phyloP scores from a whole-genome alignment of 2,797 vertebrate genomes.

The Scolopax bukidnonensis region DNA sequence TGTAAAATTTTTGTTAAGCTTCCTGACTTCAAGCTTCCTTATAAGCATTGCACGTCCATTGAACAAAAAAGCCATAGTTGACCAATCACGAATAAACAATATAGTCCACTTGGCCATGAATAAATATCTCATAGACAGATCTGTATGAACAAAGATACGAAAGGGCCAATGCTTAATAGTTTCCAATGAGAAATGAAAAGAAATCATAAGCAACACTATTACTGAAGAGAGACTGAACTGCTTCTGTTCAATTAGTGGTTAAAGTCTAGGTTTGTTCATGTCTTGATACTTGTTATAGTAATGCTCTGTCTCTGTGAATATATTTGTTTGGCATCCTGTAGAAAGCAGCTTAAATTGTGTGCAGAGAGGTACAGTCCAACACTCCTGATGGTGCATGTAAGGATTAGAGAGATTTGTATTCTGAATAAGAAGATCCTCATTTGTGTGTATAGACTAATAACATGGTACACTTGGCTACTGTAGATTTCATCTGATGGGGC shows the following conservation, averaged over 20 bases:
- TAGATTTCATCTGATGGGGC: not conserved
- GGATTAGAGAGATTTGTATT: not conserved
- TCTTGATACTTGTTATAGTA: conserved; percentile 19
- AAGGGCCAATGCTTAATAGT: not conserved
- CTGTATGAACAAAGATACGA: not conserved
- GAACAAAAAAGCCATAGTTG: not conserved
- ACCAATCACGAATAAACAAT: not conserved
- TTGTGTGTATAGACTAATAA: not conserved
- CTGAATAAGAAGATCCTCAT: not conserved
- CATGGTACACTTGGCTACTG: not conserved
- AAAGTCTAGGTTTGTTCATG: not conserved
- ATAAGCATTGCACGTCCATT: not conserved
- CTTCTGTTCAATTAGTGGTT: not conserved
- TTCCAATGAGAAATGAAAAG: not conserved
- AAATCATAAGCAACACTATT: not conserved
- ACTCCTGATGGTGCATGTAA: not conserved
- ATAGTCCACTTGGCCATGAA: not conserved
- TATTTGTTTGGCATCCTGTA: not conserved
- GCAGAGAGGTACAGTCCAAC: not conserved
- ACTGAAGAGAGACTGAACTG: not conserved
- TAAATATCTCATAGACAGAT: not conserved
- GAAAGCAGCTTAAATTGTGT: not conserved
- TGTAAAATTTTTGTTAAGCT: not conserved
- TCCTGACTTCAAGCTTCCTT: not conserved
- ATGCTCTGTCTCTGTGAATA: not conserved